Base-by-base conservation (phyloP, 2,888 invertebrate species). In the Polia nebulosa region DNA sequence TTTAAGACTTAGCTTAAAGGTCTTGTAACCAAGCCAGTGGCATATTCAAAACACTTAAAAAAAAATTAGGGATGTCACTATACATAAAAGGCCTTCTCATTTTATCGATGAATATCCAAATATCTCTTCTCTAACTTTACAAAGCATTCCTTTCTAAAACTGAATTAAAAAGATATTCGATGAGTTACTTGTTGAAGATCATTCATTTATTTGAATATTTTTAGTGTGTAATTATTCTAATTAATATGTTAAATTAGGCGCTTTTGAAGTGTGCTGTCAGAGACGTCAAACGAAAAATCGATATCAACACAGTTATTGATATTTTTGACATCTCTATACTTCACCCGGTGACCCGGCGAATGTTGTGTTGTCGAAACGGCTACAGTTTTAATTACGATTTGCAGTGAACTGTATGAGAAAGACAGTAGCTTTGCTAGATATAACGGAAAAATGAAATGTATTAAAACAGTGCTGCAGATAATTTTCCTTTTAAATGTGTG, bases 401-500 rank as follows among this genome's bases (percentile, higher is more conserved):
- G 17, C 44, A 32, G 59, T 47, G n/a, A 56, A 65, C 8, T 60
- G 6, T 59, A 41, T 29, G 63, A 56, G 57, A 62, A 62, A 69
- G 52, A 39, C 17, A 49, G 7, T 11, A 29, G 11, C 2, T 60
- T 63, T 47, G 63, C 56, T 51, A 45, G 9, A 25, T 57, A 11
- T 17, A 53, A 29, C 66, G 58, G 60, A 70, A 91, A 85, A 82
- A 95, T 94, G 95, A 93, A 87, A 90, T 92, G 89, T 87, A 74
- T 92, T 69, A 90, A 90, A 78, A 87, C 90, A 36, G 78, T 90
- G 73, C 59, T 94, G 61, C 92, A 92, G 85, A 83, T 94, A 67
- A 78, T 93, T 76, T 88, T 94, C 66, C 82, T 94, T 71, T 76
- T 93, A 57, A 92, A 91, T 76, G 90, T 92, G 61, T 94, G 94